Conservation (phyloP, 2,888 invertebrate species). For the Atethmia centrago region DNA sequence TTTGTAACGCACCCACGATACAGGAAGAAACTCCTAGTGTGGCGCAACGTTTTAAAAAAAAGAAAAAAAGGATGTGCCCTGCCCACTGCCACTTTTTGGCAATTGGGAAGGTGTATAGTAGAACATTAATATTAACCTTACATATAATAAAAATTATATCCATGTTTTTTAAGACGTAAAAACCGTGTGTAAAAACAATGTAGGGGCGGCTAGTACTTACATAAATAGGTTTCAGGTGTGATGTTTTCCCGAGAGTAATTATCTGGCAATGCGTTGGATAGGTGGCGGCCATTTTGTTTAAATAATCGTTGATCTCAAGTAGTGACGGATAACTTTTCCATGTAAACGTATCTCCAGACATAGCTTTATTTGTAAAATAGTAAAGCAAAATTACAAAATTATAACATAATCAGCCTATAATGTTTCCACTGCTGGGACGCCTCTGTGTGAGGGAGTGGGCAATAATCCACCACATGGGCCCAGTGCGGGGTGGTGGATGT, state of each 20-base stretch:
- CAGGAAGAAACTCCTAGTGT: no score
- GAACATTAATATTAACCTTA: not conserved
- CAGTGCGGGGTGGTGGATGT: no score
- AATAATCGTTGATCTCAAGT: slow-evolving; percentile 34
- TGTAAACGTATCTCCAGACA: slow-evolving; percentile 29
- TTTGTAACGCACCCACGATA: no score
- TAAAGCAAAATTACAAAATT: not conserved
- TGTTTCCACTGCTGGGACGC: no score
- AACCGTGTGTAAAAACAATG: not conserved
- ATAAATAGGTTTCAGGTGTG: slow-evolving; percentile 23
- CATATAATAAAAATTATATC: not conserved
- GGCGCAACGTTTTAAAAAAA: no score
- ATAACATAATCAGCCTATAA: no score
- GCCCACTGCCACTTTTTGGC: no score
- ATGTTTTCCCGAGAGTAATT: slow-evolving; percentile 27
- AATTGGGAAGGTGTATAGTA: no score
- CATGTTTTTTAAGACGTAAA: not conserved
- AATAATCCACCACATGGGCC: no score
- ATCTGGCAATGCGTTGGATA: slow-evolving; percentile 31
- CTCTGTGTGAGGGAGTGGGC: no score
- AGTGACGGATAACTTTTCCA: slow-evolving; percentile 39
- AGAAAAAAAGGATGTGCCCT: no score
- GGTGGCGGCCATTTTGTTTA: slow-evolving; percentile 9
- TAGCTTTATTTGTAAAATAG: slow-evolving; percentile 6
- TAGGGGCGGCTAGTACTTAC: slow-evolving; percentile 28